A percentile compares a stretch with the other conserved stretches of the same genome.
Conservation (phyloP, 2,113 vertebrate genomes). For the Otolemur garnettii region DNA sequence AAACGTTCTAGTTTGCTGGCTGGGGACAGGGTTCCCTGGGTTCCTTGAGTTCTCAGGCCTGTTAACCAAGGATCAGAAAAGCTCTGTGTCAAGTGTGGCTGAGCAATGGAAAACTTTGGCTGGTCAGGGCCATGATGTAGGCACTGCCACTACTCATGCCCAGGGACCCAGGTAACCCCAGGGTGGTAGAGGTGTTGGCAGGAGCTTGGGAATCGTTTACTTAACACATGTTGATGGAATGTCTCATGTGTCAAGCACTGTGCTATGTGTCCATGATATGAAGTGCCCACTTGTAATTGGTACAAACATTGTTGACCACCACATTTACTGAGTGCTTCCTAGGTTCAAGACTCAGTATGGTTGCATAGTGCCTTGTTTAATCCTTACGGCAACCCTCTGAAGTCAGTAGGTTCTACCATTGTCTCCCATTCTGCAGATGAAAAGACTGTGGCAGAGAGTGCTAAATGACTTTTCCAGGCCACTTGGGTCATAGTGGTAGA, state of each 20-base stretch:
- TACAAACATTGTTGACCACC: not conserved
- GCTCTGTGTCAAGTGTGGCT: not conserved
- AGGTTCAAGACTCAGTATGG: not conserved
- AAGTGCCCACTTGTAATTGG: not conserved
- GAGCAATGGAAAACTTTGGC: too few species aligned
- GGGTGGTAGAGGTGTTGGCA: fast-evolving
- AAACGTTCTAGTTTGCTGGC: not conserved
- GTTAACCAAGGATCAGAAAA: too few species aligned
- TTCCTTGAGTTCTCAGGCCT: not conserved
- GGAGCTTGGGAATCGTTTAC: not conserved
- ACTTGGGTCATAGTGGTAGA: not conserved
- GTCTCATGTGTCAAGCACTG: too few species aligned
- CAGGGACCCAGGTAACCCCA: not conserved
- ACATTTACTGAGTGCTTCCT: not conserved
- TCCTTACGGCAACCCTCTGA: not conserved
- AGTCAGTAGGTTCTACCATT: not conserved
- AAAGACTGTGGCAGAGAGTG: not conserved
- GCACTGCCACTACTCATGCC: too few species aligned
- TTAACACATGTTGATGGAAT: not conserved
- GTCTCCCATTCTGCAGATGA: not conserved
- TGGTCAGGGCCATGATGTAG: not conserved
- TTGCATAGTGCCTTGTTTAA: not conserved
- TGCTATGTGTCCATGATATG: not conserved
- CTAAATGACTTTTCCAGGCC: not conserved
- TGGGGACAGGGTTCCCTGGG: not conserved